Evolutionary conservation across 2,113 vertebrate genomes (phyloP).

Genomic region (Charina bottae): DNA sequence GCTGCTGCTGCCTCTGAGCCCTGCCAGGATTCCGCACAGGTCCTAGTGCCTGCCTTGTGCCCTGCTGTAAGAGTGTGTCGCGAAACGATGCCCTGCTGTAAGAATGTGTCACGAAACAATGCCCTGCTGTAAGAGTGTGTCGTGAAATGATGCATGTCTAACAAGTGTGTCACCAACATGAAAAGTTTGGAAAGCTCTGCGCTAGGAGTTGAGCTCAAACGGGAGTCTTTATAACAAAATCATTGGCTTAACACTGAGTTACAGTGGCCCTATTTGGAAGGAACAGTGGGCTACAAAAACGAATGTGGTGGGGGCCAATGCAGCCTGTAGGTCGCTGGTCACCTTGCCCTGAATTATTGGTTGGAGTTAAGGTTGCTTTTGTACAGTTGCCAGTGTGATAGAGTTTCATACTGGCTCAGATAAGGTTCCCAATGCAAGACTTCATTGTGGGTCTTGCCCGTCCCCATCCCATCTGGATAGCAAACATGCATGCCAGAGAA

Average conservation of each 20-base stretch:
- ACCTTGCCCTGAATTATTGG: background rate
- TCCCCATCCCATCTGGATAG: background rate
- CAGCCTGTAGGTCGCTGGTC: too few species aligned
- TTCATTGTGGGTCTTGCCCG: background rate
- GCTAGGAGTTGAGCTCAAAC: background rate
- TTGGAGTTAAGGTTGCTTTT: background rate
- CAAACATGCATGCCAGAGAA: background rate
- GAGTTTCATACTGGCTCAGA: background rate
- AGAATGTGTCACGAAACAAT: too few species aligned
- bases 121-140: too few species aligned
- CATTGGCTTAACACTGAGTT: background rate
- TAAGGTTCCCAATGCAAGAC: background rate
- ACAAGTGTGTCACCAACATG: too few species aligned
- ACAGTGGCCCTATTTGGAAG: background rate
- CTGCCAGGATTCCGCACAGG: too few species aligned
- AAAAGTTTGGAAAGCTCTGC: too few species aligned
- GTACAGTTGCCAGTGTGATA: background rate
- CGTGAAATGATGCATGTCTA: too few species aligned
- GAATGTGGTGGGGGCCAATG: background rate
- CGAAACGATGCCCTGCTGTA: too few species aligned
- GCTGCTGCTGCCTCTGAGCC: too few species aligned
- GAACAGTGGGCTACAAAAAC: background rate
- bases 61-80: too few species aligned
- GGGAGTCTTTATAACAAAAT: background rate
- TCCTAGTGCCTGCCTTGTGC: too few species aligned